Evolutionary conservation across 2,888 invertebrate genomes (phyloP).

Genomic region (Ennomos fuscantarius): DNA sequence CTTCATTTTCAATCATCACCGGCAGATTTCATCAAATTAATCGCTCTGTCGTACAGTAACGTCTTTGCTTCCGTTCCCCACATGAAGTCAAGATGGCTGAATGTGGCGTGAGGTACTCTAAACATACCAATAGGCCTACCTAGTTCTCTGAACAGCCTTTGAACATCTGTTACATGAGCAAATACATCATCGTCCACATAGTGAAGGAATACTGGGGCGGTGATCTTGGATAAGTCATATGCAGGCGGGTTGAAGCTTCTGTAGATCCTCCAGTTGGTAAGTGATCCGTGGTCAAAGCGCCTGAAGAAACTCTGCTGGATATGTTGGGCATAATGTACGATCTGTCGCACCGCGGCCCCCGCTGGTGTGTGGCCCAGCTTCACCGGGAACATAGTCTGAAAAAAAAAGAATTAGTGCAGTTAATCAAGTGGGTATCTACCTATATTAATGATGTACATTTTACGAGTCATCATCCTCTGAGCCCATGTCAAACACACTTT

Average conservation of each 20-base stretch:
- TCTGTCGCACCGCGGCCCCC: conserved; percentile 87
- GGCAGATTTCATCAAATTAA: conserved; percentile 72
- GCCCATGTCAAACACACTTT: no score
- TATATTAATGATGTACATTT: neutral
- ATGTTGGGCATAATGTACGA: conserved; percentile 89
- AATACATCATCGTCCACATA: conserved; percentile 87
- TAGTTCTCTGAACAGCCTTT: conserved; percentile 70
- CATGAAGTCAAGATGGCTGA: conserved; percentile 89
- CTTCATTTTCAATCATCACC: conserved; percentile 35
- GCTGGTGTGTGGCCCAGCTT: conserved; percentile 87
- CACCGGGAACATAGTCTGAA: conserved; percentile 87
- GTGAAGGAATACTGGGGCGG: conserved; percentile 85
- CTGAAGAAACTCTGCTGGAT: conserved; percentile 77
- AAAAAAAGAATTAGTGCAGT: conserved; percentile 5
- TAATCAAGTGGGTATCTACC: neutral
- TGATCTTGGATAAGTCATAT: conserved; percentile 81
- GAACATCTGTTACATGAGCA: conserved; percentile 78
- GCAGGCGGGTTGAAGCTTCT: conserved; percentile 79
- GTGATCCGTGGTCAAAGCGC: conserved; percentile 79
- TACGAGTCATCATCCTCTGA: neutral
- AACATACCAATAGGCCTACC: conserved; percentile 80
- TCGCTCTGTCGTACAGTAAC: conserved; percentile 82
- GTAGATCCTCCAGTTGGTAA: conserved; percentile 80
- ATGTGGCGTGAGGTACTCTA: conserved; percentile 80
- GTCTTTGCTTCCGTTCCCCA: conserved; percentile 85